A percentile compares a stretch with the other conserved stretches of the same genome.
These are phyloP conservation scores for Tribolium madens DNA, from an alignment of 1,140 invertebrate species.

Conservation along the genomic window DNA sequence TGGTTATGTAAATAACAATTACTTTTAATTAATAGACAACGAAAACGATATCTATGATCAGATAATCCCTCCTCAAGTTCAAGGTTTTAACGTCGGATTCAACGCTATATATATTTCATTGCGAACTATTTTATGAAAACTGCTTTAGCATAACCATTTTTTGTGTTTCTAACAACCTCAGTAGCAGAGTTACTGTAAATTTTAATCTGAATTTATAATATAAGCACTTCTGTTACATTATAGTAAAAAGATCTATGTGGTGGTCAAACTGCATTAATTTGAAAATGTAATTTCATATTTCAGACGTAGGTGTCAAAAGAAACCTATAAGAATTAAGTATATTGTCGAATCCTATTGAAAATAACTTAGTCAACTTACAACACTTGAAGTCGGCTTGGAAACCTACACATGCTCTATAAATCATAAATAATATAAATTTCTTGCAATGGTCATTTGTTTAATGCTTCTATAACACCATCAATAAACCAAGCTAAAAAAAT, in stretches of 20 bases:
- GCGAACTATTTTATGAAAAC: neutral
- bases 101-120: neutral
- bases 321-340: neutral
- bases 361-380: neutral
- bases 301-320: neutral
- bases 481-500: constrained; percentile 7
- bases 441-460: neutral
- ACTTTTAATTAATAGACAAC: neutral
- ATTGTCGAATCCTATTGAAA: neutral
- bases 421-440: neutral
- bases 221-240: neutral
- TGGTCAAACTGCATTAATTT: no score
- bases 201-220: neutral
- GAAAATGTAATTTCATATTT: no score
- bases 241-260: no score
- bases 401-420: neutral
- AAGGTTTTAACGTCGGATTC: neutral
- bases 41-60: neutral
- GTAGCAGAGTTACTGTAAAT: neutral
- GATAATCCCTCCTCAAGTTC: neutral
- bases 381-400: neutral
- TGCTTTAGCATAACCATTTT: neutral
- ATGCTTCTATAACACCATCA: neutral
- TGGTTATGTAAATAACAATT: neutral
- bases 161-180: neutral